phyloP scores from a whole-genome alignment of 2,797 vertebrate species.

The Atherinosoma microstoma region DNA sequence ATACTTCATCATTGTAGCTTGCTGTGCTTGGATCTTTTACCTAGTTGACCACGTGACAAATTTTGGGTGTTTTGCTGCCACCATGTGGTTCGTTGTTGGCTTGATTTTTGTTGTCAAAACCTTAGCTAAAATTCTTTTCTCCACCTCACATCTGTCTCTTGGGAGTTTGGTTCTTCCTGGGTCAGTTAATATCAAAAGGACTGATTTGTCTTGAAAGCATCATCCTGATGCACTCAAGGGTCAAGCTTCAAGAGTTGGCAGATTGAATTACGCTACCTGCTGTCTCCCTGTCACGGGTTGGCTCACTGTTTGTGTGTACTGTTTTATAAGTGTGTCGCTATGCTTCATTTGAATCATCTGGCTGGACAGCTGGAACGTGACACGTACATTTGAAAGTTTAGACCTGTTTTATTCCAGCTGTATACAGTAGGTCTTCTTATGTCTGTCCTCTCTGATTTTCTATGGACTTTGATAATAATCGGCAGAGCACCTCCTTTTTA shows the following conservation, averaged over 20 bases:
- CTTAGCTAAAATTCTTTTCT: neutral
- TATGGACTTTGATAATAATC: neutral
- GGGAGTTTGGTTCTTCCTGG: conserved; percentile 8
- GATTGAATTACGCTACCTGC: conserved; percentile 11
- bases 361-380: conserved; percentile 55
- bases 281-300: conserved; percentile 16
- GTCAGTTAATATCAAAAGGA: conserved; percentile 30
- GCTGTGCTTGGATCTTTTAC: neutral
- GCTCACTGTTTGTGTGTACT: conserved; percentile 25
- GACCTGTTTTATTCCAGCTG: neutral
- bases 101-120: neutral
- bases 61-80: conserved; percentile 57
- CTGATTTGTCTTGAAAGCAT: conserved; percentile 38
- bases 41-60: neutral
- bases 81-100: conserved; percentile 50
- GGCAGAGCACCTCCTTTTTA: neutral
- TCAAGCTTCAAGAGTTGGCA: conserved; percentile 16
- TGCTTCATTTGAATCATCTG: conserved; percentile 29
- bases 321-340: conserved; percentile 24
- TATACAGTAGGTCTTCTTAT: neutral
- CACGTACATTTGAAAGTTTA: conserved; percentile 30
- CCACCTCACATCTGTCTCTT: conserved; percentile 12
- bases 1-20: neutral
- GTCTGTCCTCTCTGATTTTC: neutral
- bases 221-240: conserved; percentile 31